Evolutionary conservation across 2,797 vertebrate species (phyloP).

Genomic region (Morelia viridis): DNA sequence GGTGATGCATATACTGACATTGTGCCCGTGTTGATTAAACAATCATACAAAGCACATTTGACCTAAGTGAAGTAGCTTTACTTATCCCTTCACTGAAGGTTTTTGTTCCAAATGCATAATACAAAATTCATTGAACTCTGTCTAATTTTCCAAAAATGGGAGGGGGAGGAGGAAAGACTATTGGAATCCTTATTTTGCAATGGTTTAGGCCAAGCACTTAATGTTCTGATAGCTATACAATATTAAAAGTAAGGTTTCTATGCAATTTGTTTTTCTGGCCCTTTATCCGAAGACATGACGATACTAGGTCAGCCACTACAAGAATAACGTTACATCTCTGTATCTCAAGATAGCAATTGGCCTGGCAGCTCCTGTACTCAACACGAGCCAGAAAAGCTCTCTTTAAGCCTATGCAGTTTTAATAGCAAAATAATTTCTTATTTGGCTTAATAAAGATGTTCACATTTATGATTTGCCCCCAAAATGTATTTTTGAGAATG

Average conservation of each 20-base stretch:
- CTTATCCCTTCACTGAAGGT: background rate
- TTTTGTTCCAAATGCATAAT: background rate
- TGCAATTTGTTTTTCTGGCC: background rate
- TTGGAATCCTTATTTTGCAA: background rate
- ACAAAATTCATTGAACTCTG: background rate
- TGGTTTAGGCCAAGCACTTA: background rate
- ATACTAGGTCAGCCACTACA: background rate
- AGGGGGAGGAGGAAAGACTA: background rate
- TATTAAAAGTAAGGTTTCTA: background rate
- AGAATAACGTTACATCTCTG: background rate
- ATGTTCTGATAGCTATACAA: background rate
- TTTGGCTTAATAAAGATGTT: conserved; percentile 12
- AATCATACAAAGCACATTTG: background rate
- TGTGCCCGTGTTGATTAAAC: background rate
- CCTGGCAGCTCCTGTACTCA: background rate
- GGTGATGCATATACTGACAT: background rate
- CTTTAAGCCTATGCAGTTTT: background rate
- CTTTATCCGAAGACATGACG: background rate
- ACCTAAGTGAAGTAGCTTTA: background rate
- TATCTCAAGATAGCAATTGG: background rate
- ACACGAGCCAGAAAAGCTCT: background rate
- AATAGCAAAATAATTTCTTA: background rate
- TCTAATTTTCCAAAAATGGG: background rate
- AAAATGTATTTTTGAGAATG: background rate
- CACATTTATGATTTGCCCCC: background rate